Evolutionary conservation across 2,888 invertebrate genomes (phyloP), one percentile per base, ranked within the genome.

Genomic region (Lepas anatifera): DNA sequence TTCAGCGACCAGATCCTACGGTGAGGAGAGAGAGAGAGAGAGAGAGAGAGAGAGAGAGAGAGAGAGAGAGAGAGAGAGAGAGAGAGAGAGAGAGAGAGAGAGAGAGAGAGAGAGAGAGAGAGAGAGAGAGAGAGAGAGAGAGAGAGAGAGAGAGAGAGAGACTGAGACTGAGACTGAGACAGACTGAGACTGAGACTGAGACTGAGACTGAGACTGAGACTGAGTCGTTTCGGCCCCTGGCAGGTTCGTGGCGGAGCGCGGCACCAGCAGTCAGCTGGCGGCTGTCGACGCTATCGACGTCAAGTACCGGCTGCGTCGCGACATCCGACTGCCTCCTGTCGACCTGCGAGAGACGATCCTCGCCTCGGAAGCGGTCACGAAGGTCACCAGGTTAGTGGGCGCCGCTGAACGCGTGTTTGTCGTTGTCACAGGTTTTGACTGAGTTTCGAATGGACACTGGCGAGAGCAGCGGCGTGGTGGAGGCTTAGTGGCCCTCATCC

Each of bases 261-360:
- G 81, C 7, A 78, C 77, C 70, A 76, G 77, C 22, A 78, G 77
- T 3, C 81, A 79, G 73, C 74, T 82, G 63, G 74, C 75, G 7
- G 79, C 79, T 73, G 78, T 82, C 27, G 81, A 82, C 72, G 80
- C 78, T 69, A 81, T 82, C 67, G 81, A 81, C 72, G 75, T 76
- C 69, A 77, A 78, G n/a, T 81, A 78, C 75, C 75, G 78, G 39
- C 75, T 81, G 71, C 68, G 48, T 18, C 72, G 39, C 67, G 66
- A 68, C 43, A 63, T 50, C 22, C 64, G 52, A 22, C 50, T 48
- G 22, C 58, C 58, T 18, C 32, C 58, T 35, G 35, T 58, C 35
- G 18, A 52, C 69, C 27, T 68, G 18, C 70, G 50, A 18, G 39
- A 50, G 68, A 52, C 41, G 22, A 39, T 50, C 11, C 52, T 58